Conservation (phyloP, 2,797 vertebrate genomes). For the Myotis daubentonii region DNA sequence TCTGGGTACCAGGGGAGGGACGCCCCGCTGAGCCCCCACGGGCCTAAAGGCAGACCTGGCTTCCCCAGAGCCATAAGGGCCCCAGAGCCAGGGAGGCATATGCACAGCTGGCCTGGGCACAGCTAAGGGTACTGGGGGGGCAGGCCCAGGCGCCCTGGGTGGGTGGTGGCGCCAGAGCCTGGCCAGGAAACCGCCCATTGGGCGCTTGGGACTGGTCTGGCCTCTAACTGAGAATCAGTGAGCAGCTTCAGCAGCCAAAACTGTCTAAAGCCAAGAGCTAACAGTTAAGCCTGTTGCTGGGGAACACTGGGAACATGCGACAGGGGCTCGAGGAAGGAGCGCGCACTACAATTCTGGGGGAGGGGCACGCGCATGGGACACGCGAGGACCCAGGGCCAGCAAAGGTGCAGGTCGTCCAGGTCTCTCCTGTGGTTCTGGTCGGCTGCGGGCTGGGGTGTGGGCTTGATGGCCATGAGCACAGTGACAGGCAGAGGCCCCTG, state of each 20-base stretch:
- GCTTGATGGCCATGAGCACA: background rate
- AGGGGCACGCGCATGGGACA: rapidly evolving
- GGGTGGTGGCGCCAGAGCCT: background rate
- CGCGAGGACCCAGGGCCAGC: too few species aligned
- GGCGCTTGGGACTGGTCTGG: background rate
- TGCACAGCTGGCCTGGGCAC: background rate
- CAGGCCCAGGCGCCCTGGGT: too few species aligned
- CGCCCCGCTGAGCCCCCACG: too few species aligned
- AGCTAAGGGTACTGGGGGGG: rapidly evolving
- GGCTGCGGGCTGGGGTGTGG: background rate
- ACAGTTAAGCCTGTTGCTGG: background rate
- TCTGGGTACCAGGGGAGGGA: background rate
- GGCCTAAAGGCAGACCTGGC: background rate
- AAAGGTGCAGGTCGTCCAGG: rapidly evolving
- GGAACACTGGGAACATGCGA: background rate
- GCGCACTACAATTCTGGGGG: background rate
- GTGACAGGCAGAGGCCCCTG: background rate
- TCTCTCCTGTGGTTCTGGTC: background rate
- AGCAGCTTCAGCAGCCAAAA: background rate
- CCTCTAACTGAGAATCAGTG: background rate
- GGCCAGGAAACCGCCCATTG: background rate
- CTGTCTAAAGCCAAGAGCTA: background rate
- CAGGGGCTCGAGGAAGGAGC: background rate
- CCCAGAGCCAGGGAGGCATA: rapidly evolving
- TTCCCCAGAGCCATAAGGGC: background rate